Percentiles rank a stretch among this genome's conserved stretches.
Evolutionary conservation across 2,113 vertebrate genomes (phyloP).

Genomic region (Bos indicus): DNA sequence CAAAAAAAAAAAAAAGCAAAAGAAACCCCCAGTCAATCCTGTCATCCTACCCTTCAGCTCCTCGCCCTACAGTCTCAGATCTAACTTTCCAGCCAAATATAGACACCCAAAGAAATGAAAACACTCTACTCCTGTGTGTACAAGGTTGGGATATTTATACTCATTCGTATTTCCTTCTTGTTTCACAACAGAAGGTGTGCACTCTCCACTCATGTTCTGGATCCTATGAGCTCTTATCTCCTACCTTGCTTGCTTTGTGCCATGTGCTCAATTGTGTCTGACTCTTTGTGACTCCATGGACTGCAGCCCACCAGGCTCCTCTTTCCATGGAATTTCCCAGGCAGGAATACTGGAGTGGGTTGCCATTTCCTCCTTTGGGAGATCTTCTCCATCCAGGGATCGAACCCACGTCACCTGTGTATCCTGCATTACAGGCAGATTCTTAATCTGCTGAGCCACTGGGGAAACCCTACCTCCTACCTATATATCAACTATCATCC

Average conservation of each 20-base stretch:
- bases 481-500: background rate
- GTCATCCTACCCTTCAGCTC: background rate
- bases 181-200: background rate
- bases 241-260: background rate
- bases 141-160: background rate
- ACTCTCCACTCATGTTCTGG: background rate
- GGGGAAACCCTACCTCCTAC: background rate
- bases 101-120: background rate
- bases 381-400: background rate
- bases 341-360: background rate
- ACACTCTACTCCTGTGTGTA: background rate
- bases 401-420: background rate
- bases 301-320: background rate
- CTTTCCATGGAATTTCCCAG: background rate
- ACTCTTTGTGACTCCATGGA: background rate
- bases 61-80: background rate
- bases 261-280: background rate
- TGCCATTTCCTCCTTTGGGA: background rate
- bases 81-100: background rate
- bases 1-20: accelerated
- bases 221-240: background rate
- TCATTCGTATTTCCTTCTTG: background rate
- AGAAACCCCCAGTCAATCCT: background rate
- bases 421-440: background rate
- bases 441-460: background rate